phyloP scores from a whole-genome alignment of 1,140 invertebrate genomes.

The Bemisia tabaci region DNA sequence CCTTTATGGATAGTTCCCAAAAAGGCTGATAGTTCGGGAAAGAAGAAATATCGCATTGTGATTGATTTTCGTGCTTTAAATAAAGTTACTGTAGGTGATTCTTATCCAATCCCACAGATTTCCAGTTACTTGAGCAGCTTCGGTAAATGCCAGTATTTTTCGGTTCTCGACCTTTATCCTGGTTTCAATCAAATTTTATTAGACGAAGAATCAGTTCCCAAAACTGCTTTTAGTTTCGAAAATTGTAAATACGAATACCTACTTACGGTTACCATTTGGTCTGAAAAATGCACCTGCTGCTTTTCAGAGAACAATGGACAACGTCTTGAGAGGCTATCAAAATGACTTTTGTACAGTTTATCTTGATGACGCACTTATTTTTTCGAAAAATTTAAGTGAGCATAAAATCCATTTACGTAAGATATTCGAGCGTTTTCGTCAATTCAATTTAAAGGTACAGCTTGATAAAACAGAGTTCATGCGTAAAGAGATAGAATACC shows the following conservation, averaged over 20 bases:
- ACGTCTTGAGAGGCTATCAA: constrained; percentile 25
- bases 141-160: constrained; percentile 30
- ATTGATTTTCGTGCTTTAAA: not conserved
- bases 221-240: constrained; percentile 28
- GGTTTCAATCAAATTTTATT: constrained; percentile 36
- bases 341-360: too few species aligned
- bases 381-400: constrained; percentile 16
- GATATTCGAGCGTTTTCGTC: constrained; percentile 19
- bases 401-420: constrained; percentile 17
- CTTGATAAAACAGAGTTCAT: constrained; percentile 27
- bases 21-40: not conserved
- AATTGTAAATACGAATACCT: constrained; percentile 28
- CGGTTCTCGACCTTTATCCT: constrained; percentile 32
- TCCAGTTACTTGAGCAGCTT: constrained; percentile 27
- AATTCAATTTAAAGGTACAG: constrained; percentile 22
- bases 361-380: constrained; percentile 26
- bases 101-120: constrained; percentile 29
- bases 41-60: not conserved
- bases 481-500: constrained; percentile 21
- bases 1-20: constrained; percentile 20
- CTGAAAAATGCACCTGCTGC: constrained; percentile 29
- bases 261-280: constrained; percentile 27
- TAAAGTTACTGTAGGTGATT: constrained; percentile 18
- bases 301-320: constrained; percentile 37
- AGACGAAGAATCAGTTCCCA: constrained; percentile 23